These are phyloP conservation scores for Ethmia dodecea DNA, from an alignment of 2,888 invertebrate genomes.

Conservation along the genomic window DNA sequence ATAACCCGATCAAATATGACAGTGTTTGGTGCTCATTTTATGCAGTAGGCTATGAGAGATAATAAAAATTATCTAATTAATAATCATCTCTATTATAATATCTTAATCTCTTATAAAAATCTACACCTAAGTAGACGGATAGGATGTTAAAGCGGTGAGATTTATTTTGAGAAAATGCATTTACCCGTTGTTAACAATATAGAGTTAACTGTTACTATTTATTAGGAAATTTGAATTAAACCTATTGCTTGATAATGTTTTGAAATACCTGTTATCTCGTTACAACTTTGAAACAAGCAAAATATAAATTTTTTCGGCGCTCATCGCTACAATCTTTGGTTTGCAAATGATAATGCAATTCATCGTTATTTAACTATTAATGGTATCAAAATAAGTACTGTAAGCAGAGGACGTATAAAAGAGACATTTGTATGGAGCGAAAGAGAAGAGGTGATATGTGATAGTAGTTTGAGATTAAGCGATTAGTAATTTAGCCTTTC, in stretches of 20 bases:
- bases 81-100: slow-evolving; percentile 22
- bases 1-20: slow-evolving; percentile 8
- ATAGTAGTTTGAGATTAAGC: slow-evolving; percentile 62
- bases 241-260: slow-evolving; percentile 33
- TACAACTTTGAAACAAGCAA: no score
- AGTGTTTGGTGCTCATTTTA: slow-evolving; percentile 49
- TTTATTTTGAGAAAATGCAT: slow-evolving; percentile 63
- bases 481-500: slow-evolving; percentile 32
- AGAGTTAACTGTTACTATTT: slow-evolving; percentile 40
- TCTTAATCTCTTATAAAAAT: slow-evolving; percentile 16
- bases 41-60: slow-evolving; percentile 43
- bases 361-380: no score
- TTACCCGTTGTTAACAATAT: slow-evolving; percentile 55
- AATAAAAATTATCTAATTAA: slow-evolving; percentile 21
- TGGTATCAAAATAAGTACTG: neutral
- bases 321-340: no score
- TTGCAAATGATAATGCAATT: no score
- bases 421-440: slow-evolving; percentile 28
- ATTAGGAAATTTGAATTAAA: slow-evolving; percentile 20
- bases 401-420: slow-evolving; percentile 25
- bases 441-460: slow-evolving; percentile 57
- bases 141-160: slow-evolving; percentile 34
- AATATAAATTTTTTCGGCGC: no score
- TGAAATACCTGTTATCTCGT: no score
- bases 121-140: slow-evolving; percentile 22